phyloP scores from a whole-genome alignment of 2,888 invertebrate genomes.

The Choristoneura rosaceana region DNA sequence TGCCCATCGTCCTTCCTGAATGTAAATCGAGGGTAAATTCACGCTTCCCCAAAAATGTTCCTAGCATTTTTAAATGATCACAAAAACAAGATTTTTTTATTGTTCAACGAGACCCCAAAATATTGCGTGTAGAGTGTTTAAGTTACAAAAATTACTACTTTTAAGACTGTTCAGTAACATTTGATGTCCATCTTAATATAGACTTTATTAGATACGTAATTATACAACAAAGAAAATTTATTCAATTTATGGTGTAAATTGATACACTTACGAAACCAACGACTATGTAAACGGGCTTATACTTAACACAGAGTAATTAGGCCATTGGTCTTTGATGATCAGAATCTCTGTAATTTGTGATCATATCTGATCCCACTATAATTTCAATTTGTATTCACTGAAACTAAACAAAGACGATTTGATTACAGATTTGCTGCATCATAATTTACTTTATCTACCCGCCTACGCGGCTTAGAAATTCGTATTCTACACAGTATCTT shows the following conservation, averaged over 20 bases:
- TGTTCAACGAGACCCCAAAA: constrained; percentile 45
- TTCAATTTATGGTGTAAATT: constrained; percentile 5
- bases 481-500: constrained; percentile 53
- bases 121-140: neutral
- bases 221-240: neutral
- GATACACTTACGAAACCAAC: constrained; percentile 4
- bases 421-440: constrained; percentile 45
- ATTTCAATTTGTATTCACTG: constrained; percentile 46
- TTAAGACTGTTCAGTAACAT: neutral
- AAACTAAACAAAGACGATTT: constrained; percentile 49
- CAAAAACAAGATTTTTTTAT: constrained; percentile 60
- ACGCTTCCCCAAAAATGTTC: constrained; percentile 64
- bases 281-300: constrained; percentile 20
- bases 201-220: neutral
- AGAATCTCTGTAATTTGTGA: constrained; percentile 51
- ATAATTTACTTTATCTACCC: constrained; percentile 26
- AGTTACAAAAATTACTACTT: neutral
- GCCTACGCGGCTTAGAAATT: constrained; percentile 42
- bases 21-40: constrained; percentile 76
- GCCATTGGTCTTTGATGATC: constrained; percentile 50
- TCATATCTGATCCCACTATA: constrained; percentile 49
- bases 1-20: constrained; percentile 73
- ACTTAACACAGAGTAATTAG: constrained; percentile 58
- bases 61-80: constrained; percentile 69
- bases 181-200: neutral